Evolutionary conservation across 1,140 invertebrate genomes (phyloP).

Genomic region (Callitettix versicolor): DNA sequence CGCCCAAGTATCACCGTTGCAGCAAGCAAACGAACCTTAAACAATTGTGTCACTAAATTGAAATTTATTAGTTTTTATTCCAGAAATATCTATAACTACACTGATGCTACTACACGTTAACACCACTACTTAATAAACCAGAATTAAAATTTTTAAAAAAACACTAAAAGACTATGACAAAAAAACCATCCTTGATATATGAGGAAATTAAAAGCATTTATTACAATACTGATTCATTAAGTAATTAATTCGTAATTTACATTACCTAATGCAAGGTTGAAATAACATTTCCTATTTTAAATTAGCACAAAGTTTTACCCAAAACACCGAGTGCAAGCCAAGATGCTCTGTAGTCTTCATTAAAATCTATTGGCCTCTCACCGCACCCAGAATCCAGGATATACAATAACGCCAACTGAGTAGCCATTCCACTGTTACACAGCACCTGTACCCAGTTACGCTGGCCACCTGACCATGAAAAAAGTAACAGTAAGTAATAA

Average conservation of each 20-base stretch:
- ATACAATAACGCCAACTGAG: constrained; percentile 66
- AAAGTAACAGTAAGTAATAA: too few species aligned
- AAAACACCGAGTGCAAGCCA: constrained; percentile 71
- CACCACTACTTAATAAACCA: background rate
- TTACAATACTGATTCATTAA: too few species aligned
- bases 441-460: constrained; percentile 81
- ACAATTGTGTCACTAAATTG: constrained; percentile 19
- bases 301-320: too few species aligned
- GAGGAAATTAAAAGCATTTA: too few species aligned
- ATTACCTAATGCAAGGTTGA: too few species aligned
- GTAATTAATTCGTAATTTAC: too few species aligned
- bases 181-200: too few species aligned
- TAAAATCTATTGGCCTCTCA: constrained; percentile 71
- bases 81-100: background rate
- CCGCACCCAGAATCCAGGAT: constrained; percentile 67
- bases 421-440: constrained; percentile 80
- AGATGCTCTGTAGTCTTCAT: constrained; percentile 60
- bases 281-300: too few species aligned
- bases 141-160: too few species aligned
- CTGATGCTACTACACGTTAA: too few species aligned
- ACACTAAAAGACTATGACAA: too few species aligned
- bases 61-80: background rate
- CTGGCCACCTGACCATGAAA: constrained; percentile 51
- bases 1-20: constrained; percentile 86
- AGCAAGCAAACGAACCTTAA: constrained; percentile 63